These are phyloP conservation scores for Bellardia bayeri DNA, from an alignment of 2,888 invertebrate species.

Conservation along the genomic window DNA sequence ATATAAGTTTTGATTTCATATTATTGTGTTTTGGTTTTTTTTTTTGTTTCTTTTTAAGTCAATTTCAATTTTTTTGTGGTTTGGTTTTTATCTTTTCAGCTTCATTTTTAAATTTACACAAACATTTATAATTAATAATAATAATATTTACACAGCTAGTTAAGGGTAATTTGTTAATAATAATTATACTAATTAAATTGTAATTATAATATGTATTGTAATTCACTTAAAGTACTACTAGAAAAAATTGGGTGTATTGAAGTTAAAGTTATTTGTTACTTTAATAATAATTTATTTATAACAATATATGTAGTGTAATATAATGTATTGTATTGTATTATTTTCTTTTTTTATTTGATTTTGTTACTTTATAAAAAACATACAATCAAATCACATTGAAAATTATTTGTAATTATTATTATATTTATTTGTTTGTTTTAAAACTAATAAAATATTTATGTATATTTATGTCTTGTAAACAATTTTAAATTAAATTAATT, in stretches of 20 bases:
- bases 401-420: conserved; percentile 33
- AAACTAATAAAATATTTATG: conserved; percentile 30
- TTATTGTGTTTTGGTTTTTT: conserved; percentile 23
- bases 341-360: neutral
- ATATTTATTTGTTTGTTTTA: conserved; percentile 31
- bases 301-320: conserved; percentile 35
- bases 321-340: conserved; percentile 9
- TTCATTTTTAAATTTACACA: conserved; percentile 65
- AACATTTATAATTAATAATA: conserved; percentile 70
- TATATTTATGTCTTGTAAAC: neutral
- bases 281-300: conserved; percentile 53
- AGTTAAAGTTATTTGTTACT: conserved; percentile 33
- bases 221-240: conserved; percentile 58
- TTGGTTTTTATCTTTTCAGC: conserved; percentile 34
- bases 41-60: conserved; percentile 41
- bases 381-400: conserved; percentile 71
- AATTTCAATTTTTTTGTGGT: conserved; percentile 39
- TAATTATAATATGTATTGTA: conserved; percentile 20
- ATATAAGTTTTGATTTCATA: conserved; percentile 66
- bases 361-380: conserved; percentile 24
- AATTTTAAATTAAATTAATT: conserved; percentile 1
- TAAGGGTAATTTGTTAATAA: conserved; percentile 51
- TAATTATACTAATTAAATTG: conserved; percentile 2
- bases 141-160: conserved; percentile 65
- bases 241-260: conserved; percentile 10